Base-by-base conservation (phyloP, 2,888 invertebrate species). In the Spodoptera littoralis region DNA sequence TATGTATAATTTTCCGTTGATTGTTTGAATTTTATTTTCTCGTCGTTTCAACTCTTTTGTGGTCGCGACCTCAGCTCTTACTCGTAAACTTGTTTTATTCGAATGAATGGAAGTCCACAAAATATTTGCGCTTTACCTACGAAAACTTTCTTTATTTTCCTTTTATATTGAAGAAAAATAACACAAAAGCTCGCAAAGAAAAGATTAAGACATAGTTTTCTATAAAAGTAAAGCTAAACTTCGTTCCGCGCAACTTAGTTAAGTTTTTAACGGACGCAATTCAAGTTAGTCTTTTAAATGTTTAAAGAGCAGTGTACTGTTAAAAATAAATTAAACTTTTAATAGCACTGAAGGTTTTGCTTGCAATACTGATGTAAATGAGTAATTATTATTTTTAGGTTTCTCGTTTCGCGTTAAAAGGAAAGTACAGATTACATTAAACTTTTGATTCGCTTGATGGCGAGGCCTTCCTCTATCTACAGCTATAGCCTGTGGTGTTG, bases 241-340 rank as follows among this genome's bases (percentile, higher is more conserved):
- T 50, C 24, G 22, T 60, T 60, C 65, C 47, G 30, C 52, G 53
- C 48, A 70, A 71, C 65, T 61, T 53, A 66, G 54, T 55, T 51
- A 71, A 73, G 62, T 69, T 79, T 76, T 73, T 58, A 71, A 79
- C 80, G 74, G 76, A 70, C 65, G 67, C 73, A 76, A 69, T 79
- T 65, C 61, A 76, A 79, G 69, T 79, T 81, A 59, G 73, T 61
- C 80, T 73, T 79, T 75, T 65, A 71, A 80, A 64, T 65, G 61
- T 63, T 71, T 80, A 80, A 74, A 63, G 66, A 63, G 69, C 61
- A 69, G 66, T 73, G 57, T 68, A 49, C 76, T 65, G 70, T 65
- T 69, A 48, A 70, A 73, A 67, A 71, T 74, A 74, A 80, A 71
- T 70, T 65, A 56, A 74, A 80, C 49, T 76, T 77, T 76, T 69